These are phyloP conservation scores for Chiridota heheva DNA, from an alignment of 35 echinoderm and acorn worm species.

Conservation along the genomic window DNA sequence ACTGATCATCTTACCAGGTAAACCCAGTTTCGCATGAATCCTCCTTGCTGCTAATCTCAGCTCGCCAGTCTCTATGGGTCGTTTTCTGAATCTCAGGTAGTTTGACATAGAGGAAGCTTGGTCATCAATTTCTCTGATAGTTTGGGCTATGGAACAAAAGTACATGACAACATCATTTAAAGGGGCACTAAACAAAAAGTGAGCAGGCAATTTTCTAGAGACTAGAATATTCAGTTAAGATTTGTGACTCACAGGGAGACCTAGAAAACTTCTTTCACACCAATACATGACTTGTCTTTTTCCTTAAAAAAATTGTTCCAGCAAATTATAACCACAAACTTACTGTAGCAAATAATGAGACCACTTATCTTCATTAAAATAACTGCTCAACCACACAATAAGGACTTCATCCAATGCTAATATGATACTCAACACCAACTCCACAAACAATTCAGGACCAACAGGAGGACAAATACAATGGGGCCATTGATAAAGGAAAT, in stretches of 20 bases:
- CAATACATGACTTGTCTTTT: neutral
- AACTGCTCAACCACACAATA: too few species aligned
- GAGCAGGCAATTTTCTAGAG: neutral
- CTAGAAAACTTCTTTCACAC: neutral
- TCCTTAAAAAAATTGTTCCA: too few species aligned
- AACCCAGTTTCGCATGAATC: constrained; percentile 39
- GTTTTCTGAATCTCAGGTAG: constrained; percentile 68
- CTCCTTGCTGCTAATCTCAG: constrained; percentile 53
- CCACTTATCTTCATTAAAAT: too few species aligned
- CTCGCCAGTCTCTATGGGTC: constrained; percentile 69
- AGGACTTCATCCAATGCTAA: too few species aligned
- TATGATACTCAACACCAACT: too few species aligned
- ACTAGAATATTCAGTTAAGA: neutral
- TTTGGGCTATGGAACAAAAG: constrained; percentile 14
- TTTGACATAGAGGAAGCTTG: constrained; percentile 51
- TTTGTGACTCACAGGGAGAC: neutral
- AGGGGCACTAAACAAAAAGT: neutral
- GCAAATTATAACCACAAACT: too few species aligned
- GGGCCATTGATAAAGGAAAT: too few species aligned
- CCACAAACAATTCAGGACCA: too few species aligned
- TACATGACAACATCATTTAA: neutral
- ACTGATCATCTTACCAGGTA: constrained; percentile 38
- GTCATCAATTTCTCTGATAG: constrained; percentile 14
- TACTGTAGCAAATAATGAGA: too few species aligned
- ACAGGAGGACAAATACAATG: too few species aligned